Conservation (phyloP, 2,113 vertebrate genomes). For the Anthoscopus minutus region DNA sequence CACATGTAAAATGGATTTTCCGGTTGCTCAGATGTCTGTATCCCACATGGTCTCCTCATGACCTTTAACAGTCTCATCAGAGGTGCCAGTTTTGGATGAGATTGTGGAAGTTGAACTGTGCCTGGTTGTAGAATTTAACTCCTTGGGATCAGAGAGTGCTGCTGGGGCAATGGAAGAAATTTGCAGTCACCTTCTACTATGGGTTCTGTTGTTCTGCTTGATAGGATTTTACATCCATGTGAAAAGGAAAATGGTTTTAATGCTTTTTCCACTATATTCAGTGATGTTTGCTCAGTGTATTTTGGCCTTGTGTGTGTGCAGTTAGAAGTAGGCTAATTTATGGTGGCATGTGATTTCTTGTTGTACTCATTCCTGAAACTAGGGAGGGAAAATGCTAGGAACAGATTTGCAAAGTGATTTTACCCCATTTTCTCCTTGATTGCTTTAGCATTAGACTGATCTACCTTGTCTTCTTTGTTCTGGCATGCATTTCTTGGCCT, state of each 20-base stretch:
- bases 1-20: not conserved
- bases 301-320: not conserved
- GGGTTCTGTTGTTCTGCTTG: not conserved
- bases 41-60: not conserved
- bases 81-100: not conserved
- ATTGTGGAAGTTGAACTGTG: not conserved
- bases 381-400: not conserved
- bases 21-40: not conserved
- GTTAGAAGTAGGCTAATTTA: not conserved
- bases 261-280: not conserved
- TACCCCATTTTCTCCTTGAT: not conserved
- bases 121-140: not conserved
- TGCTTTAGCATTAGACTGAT: not conserved
- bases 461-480: not conserved
- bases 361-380: slow-evolving; percentile 9
- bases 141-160: not conserved
- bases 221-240: not conserved
- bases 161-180: not conserved
- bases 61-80: not conserved
- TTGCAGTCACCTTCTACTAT: not conserved
- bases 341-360: not conserved
- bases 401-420: not conserved
- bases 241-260: not conserved
- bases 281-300: not conserved
- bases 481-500: not conserved